Evolutionary conservation across 1,140 invertebrate genomes (phyloP).

Genomic region (Leptinotarsa defecta): DNA sequence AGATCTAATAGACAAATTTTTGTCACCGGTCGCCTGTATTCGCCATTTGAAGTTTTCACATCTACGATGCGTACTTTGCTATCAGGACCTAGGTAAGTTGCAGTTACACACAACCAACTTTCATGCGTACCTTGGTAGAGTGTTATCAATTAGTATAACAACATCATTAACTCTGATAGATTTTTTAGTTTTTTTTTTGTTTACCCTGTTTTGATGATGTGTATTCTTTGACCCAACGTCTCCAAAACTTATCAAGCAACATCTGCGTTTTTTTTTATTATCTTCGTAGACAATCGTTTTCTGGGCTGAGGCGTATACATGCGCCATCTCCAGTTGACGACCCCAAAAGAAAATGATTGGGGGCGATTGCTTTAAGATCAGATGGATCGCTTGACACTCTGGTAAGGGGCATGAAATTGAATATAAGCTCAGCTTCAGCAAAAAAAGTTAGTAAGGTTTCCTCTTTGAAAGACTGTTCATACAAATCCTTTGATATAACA

Average conservation of each 20-base stretch:
- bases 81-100: neutral
- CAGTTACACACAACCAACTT: neutral
- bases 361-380: neutral
- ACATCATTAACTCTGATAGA: neutral
- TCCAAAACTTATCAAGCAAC: neutral
- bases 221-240: neutral
- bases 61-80: neutral
- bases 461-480: neutral
- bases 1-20: neutral
- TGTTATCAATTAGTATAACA: neutral
- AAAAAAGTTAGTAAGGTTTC: neutral
- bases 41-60: neutral
- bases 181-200: neutral
- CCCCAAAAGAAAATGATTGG: neutral
- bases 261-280: neutral
- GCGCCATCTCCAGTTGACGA: neutral
- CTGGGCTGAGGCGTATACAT: neutral
- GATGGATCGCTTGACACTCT: neutral
- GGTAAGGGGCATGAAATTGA: neutral
- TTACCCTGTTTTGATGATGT: neutral
- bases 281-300: neutral
- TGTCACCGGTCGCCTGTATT: neutral
- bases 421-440: neutral
- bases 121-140: neutral
- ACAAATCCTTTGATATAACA: neutral